phyloP scores from a whole-genome alignment of 2,113 vertebrate species.

The Aleadryas rufinucha region DNA sequence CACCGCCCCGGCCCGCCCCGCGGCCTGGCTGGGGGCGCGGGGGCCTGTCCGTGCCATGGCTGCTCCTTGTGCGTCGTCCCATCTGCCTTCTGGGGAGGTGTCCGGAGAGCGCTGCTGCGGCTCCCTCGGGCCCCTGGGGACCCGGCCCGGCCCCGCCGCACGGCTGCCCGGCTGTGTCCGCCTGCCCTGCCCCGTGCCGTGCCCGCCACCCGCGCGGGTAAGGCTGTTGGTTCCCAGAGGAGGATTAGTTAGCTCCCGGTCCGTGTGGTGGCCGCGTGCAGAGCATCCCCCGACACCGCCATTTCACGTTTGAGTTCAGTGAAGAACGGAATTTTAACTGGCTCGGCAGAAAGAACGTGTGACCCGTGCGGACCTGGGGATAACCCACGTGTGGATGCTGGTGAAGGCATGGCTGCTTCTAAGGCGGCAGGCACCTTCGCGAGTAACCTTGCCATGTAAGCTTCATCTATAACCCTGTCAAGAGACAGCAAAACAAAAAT shows the following conservation, averaged over 20 bases:
- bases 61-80: accelerated
- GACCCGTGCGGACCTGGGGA: accelerated
- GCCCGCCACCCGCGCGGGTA: not conserved
- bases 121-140: not conserved
- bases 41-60: accelerated
- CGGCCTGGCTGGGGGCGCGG: not conserved
- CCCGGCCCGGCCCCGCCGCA: no score
- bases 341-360: accelerated
- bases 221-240: no score
- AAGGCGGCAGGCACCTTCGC: accelerated
- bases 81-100: accelerated
- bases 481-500: not conserved
- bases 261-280: no score
- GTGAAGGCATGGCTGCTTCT: not conserved
- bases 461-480: not conserved
- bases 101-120: accelerated
- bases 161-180: not conserved
- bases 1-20: not conserved
- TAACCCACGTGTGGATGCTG: accelerated
- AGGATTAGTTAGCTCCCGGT: not conserved
- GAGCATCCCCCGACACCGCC: not conserved
- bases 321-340: accelerated
- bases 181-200: not conserved
- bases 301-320: not conserved
- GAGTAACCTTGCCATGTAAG: not conserved